Evolutionary conservation across 2,113 vertebrate species (phyloP).

Genomic region (Phoxinus phoxinus): DNA sequence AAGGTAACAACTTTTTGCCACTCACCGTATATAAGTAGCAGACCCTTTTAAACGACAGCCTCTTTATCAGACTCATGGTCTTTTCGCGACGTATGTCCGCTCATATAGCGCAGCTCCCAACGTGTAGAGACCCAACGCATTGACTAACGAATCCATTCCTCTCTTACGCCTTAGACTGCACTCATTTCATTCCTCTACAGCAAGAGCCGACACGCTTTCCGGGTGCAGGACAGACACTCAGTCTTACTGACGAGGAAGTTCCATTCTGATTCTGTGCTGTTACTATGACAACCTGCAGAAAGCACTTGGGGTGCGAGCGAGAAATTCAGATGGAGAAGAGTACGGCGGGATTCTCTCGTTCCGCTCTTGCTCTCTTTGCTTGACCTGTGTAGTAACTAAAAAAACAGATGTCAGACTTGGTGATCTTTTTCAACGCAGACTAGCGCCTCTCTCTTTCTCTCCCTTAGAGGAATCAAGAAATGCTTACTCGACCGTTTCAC

Average conservation of each 20-base stretch:
- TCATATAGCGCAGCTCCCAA: conserved; percentile 63
- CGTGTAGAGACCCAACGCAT: conserved; percentile 19
- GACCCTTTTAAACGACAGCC: conserved; percentile 81
- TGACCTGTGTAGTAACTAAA: conserved; percentile 27
- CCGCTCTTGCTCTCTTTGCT: conserved; percentile 47
- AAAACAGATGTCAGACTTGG: conserved; percentile 33
- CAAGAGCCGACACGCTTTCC: conserved; percentile 52
- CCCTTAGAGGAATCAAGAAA: conserved; percentile 33
- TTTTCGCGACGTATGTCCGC: conserved; percentile 33
- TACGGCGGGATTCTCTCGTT: conserved; percentile 40
- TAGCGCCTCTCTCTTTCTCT: conserved; percentile 11
- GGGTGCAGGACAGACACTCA: conserved; percentile 40
- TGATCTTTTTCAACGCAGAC: conserved; percentile 25
- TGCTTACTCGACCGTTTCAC: conserved; percentile 43
- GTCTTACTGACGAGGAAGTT: conserved; percentile 71
- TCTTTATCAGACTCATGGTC: conserved; percentile 79
- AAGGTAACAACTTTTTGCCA: conserved; percentile 30
- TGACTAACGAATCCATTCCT: conserved; percentile 45
- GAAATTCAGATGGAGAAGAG: conserved; percentile 13
- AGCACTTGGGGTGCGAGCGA: conserved; percentile 23
- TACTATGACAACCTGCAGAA: conserved; percentile 53
- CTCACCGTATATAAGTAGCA: conserved; percentile 79
- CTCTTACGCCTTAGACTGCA: conserved; percentile 20
- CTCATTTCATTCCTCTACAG: conserved; percentile 47
- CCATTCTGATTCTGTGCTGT: conserved; percentile 62